Evolutionary conservation across 2,888 invertebrate genomes (phyloP), one percentile per base, ranked within the genome.

Genomic region (Drosophila prolongata): DNA sequence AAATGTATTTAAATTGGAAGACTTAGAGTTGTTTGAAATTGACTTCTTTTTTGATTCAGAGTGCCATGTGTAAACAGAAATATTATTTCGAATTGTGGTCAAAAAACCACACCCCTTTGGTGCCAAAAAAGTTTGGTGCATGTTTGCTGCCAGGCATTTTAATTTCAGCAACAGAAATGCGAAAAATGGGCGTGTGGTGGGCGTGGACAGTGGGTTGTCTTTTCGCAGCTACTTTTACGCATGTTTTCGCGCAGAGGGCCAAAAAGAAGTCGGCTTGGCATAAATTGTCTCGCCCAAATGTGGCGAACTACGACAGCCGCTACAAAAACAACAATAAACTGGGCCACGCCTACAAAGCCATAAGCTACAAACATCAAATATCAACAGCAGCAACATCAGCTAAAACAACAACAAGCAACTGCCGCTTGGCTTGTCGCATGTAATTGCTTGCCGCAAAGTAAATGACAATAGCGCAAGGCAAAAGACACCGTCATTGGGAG

Each of bases 371-470:
- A 79, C 71, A 77, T 77, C 75, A 71, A 67, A 71, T 74, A 71
- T 73, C 75, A 59, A 56, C 73, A 56, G 69, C 67, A 72, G 57
- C 53, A 69, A 40, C 54, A 30, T 30, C 8, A 66, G 71, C 55
- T 55, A 55, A 37, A 66, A 43, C 53, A 69, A 59, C 78, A 75
- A 78, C 68, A 71, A 69, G 75, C 68, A 75, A 72, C 74, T 35
- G 82, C 49, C 77, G 83, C 71, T 71, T 71, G 73, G 75, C 84
- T 86, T 86, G 87, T 83, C 82, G 71, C 87, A 60, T 86, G 87
- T 88, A 83, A 83, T 83, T 83, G 83, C 89, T 80, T 71, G 79
- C 89, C 72, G 71, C 83, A 83, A 87, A 87, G 83, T 88, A 88
- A 87, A 84, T 81, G 89, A 88, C 81, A 88, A 84, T 70, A 78